Base-by-base conservation (phyloP, 2,113 vertebrate species). In the Phrynocephalus versicolor region DNA sequence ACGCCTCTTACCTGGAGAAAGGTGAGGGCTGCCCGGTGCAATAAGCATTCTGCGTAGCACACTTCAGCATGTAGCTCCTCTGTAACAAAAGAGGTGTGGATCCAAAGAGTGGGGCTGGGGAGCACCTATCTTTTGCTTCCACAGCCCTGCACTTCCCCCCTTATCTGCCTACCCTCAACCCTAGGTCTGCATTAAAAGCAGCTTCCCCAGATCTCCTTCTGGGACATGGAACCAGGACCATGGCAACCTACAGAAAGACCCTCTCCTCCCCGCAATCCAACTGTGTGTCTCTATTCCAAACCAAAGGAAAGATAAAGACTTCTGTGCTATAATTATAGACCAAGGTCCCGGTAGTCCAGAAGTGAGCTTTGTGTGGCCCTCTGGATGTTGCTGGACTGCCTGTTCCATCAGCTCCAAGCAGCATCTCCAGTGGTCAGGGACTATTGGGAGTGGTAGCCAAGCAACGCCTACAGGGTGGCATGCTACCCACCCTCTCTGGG, bases 11-110 rank as follows among this genome's bases (percentile, higher is more conserved):
- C 98, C 97, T 98, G 98, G 73, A 98, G 95, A 93, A 98, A 98
- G 91, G 97, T 98, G 89, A 98, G 96, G 9, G 98, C 98, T 76
- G 98, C 98, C 94, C 98, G 97, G 95, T 98, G 98, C 57, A 98
- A 96, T 87, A 98, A 96, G 91, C 98, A 98, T 82, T 98, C 98
- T 0, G 98, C 98, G 1, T 98, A 98, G 91, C 98, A 98, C 23
- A 98, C 97, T 85, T 98, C 98, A 4, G 98, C 98, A 0, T 98
- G 98, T 73, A 98, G 97, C 85, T 98, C 98, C 94, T 97, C 98
- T 98, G 96, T 10, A 51, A 86, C 62, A 33, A 92, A 37, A 65
- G 71, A 55, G 19, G 9, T 5, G 55, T 8, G 5, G 57, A n/a
- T 39, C 72, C 16, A 60, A 51, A 62, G 60, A 6, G 14, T 62